Evolutionary conservation across 2,113 vertebrate species (phyloP).

Genomic region (Vidua macroura): DNA sequence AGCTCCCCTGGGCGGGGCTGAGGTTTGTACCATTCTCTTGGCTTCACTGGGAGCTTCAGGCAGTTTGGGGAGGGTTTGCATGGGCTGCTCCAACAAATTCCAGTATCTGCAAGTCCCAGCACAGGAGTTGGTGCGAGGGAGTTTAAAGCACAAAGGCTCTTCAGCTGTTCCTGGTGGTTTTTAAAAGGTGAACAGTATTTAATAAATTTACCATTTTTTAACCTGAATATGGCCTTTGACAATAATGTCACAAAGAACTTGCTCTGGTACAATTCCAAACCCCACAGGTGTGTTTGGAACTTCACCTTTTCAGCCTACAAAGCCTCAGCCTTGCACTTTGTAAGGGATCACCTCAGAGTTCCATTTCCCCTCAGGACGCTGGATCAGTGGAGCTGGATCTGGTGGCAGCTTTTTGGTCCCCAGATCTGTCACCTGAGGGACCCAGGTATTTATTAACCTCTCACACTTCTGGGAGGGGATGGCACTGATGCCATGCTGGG

Average conservation of each 20-base stretch:
- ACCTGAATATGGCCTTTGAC: background rate
- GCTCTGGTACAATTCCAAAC: background rate
- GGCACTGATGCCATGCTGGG: rapidly evolving
- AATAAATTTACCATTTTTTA: background rate
- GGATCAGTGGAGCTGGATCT: background rate
- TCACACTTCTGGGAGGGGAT: background rate
- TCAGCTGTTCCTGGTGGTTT: background rate
- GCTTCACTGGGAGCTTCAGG: background rate
- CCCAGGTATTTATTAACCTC: background rate
- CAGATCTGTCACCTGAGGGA: background rate
- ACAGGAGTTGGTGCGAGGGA: rapidly evolving
- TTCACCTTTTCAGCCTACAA: background rate
- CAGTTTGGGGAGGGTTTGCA: background rate
- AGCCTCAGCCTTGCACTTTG: background rate
- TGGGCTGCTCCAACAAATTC: background rate
- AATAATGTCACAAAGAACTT: background rate
- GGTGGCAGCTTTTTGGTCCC: background rate
- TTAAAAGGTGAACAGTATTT: background rate
- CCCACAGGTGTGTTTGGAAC: background rate
- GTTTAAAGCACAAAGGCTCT: background rate
- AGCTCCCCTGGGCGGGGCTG: background rate
- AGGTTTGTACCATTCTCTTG: background rate
- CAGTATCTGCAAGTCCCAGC: background rate
- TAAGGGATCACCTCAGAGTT: rapidly evolving
- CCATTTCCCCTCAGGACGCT: background rate